Conservation (phyloP, 2,113 vertebrate species). For the western clawed frog (Xenopus tropicalis) region DNA sequence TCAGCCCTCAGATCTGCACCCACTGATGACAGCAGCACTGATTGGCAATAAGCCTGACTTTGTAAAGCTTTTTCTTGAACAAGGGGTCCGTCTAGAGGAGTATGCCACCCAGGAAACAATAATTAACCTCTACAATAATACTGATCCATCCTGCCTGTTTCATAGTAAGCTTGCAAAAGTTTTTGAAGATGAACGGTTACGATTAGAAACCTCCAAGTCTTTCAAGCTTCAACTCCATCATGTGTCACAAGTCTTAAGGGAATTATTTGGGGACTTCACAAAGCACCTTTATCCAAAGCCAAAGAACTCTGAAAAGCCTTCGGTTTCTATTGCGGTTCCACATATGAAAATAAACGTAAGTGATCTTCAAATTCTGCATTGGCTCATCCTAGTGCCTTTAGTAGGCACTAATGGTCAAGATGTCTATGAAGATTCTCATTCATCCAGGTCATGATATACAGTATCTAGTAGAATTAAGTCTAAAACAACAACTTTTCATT, state of each 20-base stretch:
- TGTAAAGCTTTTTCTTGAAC: slow-evolving; percentile 87
- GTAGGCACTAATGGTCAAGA: background rate
- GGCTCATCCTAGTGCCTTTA: no score
- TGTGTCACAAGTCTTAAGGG: slow-evolving; percentile 77
- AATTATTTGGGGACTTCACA: slow-evolving; percentile 82
- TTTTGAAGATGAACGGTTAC: slow-evolving; percentile 56
- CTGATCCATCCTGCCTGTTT: slow-evolving; percentile 76
- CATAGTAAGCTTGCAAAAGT: slow-evolving; percentile 75
- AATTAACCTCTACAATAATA: slow-evolving; percentile 73
- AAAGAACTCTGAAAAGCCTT: slow-evolving; percentile 46
- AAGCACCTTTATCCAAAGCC: slow-evolving; percentile 70
- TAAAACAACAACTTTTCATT: no score
- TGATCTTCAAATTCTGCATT: slow-evolving; percentile 1
- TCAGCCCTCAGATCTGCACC: slow-evolving; percentile 84
- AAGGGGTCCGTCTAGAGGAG: slow-evolving; percentile 78
- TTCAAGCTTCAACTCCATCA: slow-evolving; percentile 65
- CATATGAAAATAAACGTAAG: slow-evolving; percentile 62
- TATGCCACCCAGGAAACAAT: slow-evolving; percentile 75
- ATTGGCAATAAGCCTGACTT: slow-evolving; percentile 86
- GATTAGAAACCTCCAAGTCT: slow-evolving; percentile 2
- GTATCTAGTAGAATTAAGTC: no score
- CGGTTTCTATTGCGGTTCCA: slow-evolving; percentile 50
- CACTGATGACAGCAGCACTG: slow-evolving; percentile 82
- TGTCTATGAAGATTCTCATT: no score
- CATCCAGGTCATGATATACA: no score